Conservation (phyloP, 2,797 vertebrate species). For the Ateles fusciceps region DNA sequence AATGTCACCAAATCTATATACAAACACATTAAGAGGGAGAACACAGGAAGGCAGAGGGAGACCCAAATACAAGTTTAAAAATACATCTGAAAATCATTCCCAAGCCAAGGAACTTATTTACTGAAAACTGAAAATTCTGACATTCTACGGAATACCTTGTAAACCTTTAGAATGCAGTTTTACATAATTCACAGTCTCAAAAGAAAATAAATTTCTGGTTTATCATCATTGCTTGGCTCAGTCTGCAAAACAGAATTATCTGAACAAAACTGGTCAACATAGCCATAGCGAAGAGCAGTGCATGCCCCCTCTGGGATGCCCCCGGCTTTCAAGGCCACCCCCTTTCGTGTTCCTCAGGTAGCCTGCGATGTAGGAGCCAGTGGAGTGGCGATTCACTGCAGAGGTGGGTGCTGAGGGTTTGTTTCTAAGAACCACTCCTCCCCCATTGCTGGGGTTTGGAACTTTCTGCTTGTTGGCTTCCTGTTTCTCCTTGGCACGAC, state of each 20-base stretch:
- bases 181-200: conserved; percentile 90
- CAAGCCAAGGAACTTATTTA: conserved; percentile 30
- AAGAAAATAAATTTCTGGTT: conserved; percentile 97
- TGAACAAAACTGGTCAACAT: conserved; percentile 82
- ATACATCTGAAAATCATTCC: conserved; percentile 61
- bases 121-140: conserved; percentile 61
- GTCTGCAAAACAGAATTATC: conserved; percentile 83
- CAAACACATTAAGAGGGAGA: conserved; percentile 46
- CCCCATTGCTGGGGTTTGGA: conserved; percentile 45
- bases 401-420: conserved; percentile 84
- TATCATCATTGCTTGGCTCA: conserved; percentile 85
- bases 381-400: conserved; percentile 92
- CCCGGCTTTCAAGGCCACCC: conserved; percentile 85
- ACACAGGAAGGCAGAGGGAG: conserved; percentile 81
- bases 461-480: conserved; percentile 89
- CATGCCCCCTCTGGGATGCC: conserved; percentile 95
- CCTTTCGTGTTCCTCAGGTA: conserved; percentile 86
- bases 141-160: conserved; percentile 78
- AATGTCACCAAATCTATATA: conserved; percentile 77
- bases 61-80: conserved; percentile 61
- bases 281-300: conserved; percentile 82
- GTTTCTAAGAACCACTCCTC: conserved; percentile 90
- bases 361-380: conserved; percentile 94
- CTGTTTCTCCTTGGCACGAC: conserved; percentile 93
- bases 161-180: conserved; percentile 76